Base-by-base conservation (phyloP, 2,888 invertebrate species). In the Conchocele bisecta region DNA sequence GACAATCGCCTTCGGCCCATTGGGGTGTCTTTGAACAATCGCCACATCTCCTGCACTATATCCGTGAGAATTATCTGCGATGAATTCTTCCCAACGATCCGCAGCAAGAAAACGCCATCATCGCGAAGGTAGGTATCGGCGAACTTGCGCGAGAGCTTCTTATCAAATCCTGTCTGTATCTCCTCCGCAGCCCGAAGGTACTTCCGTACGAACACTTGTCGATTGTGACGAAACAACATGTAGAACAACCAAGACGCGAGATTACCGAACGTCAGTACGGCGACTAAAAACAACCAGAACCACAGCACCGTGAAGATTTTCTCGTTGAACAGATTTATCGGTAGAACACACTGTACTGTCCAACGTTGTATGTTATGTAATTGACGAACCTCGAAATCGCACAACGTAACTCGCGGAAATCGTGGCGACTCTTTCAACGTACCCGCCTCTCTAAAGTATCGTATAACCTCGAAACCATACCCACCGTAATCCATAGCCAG, bases 271-370 rank as follows among this genome's bases (percentile, higher is more conserved):
- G 84, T 73, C 15, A 81, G 42, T 22, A 74, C 48, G 0, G 79
- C 61, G 0, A 85, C 68, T 11, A 83, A 28, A 28, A 83, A 77
- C 9, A 83, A 24, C 85, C 85, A 85, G 50, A 85, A 83, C 85
- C 85, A 85, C 3, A 85, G n/a, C 22, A 83, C 64, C 0, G 80
- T 82, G 48, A 84, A 84, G 15, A 83, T 82, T 50, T 83, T 83
- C 53, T 84, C 84, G 24, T 81, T 83, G 51, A 84, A 85, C 24
- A 83, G 63, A 50, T 85, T 85, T 6, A 85, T 83, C 5, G 85
- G 84, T 44, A 85, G 50, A 3, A 83, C 83, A 70, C 84, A 84
- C 60, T 84, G 84, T 7, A 85, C 81, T 0, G 83, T 84, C 26
- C 66, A 83, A 4, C 74, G 57, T 20, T 83, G 82, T 7, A 85